Percentiles rank a stretch among this genome's conserved stretches.
Conservation (phyloP, 2,113 vertebrate genomes). For the Archilochus colubris region DNA sequence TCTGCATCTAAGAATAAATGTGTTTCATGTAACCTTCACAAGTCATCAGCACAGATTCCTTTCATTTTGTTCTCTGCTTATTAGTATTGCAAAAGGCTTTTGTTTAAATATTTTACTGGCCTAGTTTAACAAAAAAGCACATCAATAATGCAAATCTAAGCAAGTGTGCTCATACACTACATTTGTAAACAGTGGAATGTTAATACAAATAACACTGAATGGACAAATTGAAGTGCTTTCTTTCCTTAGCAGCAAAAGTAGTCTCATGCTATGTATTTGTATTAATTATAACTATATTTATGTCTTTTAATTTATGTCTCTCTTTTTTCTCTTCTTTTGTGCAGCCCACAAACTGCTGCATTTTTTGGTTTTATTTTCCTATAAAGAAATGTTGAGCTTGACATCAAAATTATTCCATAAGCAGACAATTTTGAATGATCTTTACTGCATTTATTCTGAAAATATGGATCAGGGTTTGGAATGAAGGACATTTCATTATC, state of each 20-base stretch:
- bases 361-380: background rate
- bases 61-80: background rate
- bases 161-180: background rate
- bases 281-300: background rate
- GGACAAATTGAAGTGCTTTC: background rate
- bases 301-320: background rate
- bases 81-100: constrained; percentile 12
- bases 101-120: constrained; percentile 27
- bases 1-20: constrained; percentile 4
- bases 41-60: background rate
- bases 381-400: background rate
- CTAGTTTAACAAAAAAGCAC: constrained; percentile 33
- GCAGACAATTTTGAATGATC: background rate
- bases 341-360: background rate
- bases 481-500: background rate
- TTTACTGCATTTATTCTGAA: background rate
- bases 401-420: background rate
- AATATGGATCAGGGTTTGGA: background rate
- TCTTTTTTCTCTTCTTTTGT: background rate
- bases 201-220: background rate
- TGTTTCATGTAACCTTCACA: constrained; percentile 19
- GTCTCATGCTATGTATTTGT: background rate
- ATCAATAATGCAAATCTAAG: constrained; percentile 31
- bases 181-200: constrained; percentile 12
- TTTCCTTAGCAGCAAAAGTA: background rate